These are phyloP conservation scores for Osedax fenrisi DNA, from an alignment of 2,888 invertebrate genomes.

Conservation along the genomic window DNA sequence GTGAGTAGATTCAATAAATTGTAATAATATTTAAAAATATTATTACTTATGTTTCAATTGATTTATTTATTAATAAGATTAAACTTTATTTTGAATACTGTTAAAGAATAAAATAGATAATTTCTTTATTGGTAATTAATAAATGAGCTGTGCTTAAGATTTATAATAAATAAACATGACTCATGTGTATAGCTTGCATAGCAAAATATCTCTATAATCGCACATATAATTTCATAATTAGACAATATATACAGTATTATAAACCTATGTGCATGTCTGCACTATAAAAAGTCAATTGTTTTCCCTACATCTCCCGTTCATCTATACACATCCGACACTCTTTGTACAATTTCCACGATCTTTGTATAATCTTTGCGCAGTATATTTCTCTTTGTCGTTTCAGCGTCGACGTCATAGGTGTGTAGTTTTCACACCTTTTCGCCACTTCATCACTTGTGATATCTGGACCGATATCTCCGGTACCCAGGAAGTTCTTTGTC, in stretches of 20 bases:
- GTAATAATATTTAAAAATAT: no score
- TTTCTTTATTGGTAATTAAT: no score
- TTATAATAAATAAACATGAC: not conserved
- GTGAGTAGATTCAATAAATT: no score
- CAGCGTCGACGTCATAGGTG: constrained; percentile 81
- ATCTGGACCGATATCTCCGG: constrained; percentile 49
- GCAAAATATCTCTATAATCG: not conserved
- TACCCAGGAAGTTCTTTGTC: constrained; percentile 95
- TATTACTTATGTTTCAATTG: no score
- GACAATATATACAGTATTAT: not conserved
- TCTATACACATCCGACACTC: no score
- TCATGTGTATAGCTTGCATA: not conserved
- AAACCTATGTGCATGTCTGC: not conserved
- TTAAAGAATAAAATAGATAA: no score
- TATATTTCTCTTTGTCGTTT: constrained; percentile 92
- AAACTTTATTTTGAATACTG: no score
- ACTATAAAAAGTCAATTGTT: no score
- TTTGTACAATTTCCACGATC: constrained; percentile 46
- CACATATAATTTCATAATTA: not conserved
- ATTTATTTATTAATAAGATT: no score
- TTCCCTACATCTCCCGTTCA: no score
- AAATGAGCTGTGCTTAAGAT: not conserved
- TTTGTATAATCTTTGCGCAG: constrained; percentile 85
- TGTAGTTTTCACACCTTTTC: constrained; percentile 75
- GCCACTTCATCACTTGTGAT: constrained; percentile 33